A percentile compares a stretch with the other conserved stretches of the same genome.
These are phyloP conservation scores for Plecotus auritus DNA, from an alignment of 2,113 vertebrate genomes.

Conservation along the genomic window DNA sequence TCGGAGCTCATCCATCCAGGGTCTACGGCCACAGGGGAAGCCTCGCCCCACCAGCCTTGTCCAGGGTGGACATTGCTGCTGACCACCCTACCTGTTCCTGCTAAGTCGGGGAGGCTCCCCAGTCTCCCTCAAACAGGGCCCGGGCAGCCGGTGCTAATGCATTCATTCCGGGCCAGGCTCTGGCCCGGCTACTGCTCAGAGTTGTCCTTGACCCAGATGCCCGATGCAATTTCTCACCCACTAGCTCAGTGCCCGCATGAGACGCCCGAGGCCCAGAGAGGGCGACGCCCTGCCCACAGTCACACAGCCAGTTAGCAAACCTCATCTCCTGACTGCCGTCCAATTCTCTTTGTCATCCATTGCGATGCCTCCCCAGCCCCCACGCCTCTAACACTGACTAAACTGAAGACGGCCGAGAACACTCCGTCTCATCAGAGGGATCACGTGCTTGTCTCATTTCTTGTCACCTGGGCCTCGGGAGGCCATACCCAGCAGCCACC, in stretches of 20 bases:
- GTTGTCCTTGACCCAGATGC: not conserved
- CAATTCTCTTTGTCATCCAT: not conserved
- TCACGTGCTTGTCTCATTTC: not conserved
- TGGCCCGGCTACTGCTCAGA: fast-evolving
- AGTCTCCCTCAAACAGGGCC: not conserved
- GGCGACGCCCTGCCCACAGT: not conserved
- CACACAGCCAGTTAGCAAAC: not conserved
- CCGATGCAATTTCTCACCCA: not conserved
- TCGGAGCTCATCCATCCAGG: not conserved
- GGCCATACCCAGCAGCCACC: not conserved
- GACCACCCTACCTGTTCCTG: fast-evolving
- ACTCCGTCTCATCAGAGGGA: not conserved
- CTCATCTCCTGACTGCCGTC: not conserved
- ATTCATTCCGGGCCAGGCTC: not conserved
- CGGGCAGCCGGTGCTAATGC: not conserved
- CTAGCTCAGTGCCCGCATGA: not conserved
- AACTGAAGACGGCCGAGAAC: not conserved
- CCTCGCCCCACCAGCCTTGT: no score
- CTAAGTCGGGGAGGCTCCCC: not conserved
- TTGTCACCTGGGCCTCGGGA: not conserved
- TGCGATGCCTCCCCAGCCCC: not conserved
- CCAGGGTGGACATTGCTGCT: not conserved
- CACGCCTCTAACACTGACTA: fast-evolving
- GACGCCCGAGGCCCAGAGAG: not conserved
- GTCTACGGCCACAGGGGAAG: fast-evolving